phyloP scores from a whole-genome alignment of 2,113 vertebrate genomes.

The Callopanchax toddi region DNA sequence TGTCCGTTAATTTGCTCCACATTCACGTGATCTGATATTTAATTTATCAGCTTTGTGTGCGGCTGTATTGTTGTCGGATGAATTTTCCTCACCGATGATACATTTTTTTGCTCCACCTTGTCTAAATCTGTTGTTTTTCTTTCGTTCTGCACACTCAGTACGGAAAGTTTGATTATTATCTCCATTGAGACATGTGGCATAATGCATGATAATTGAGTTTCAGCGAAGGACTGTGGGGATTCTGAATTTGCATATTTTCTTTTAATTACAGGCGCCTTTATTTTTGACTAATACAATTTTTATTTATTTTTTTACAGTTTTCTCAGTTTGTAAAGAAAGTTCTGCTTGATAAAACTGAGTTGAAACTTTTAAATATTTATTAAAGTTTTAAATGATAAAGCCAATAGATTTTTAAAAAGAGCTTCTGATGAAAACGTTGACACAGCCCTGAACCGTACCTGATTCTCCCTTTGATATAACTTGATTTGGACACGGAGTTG shows the following conservation, averaged over 20 bases:
- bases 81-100: background rate
- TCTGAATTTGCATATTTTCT: background rate
- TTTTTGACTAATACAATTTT: too few species aligned
- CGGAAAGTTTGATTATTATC: slow-evolving; percentile 30
- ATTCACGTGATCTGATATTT: background rate
- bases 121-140: background rate
- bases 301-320: background rate
- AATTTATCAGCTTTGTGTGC: slow-evolving; percentile 3
- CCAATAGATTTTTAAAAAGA: background rate
- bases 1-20: background rate
- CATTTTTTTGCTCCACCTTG: background rate
- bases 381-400: background rate
- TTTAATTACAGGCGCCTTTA: background rate
- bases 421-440: background rate
- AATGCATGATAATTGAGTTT: slow-evolving; percentile 27
- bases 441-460: background rate
- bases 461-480: background rate
- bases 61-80: background rate
- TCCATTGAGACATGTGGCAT: slow-evolving; percentile 7
- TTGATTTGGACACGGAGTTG: slow-evolving; percentile 10
- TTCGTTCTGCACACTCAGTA: slow-evolving; percentile 19
- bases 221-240: slow-evolving; percentile 6
- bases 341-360: too few species aligned
- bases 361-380: too few species aligned
- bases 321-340: background rate